Conservation (phyloP, 2,797 vertebrate genomes). For the Sus cebifrons region DNA sequence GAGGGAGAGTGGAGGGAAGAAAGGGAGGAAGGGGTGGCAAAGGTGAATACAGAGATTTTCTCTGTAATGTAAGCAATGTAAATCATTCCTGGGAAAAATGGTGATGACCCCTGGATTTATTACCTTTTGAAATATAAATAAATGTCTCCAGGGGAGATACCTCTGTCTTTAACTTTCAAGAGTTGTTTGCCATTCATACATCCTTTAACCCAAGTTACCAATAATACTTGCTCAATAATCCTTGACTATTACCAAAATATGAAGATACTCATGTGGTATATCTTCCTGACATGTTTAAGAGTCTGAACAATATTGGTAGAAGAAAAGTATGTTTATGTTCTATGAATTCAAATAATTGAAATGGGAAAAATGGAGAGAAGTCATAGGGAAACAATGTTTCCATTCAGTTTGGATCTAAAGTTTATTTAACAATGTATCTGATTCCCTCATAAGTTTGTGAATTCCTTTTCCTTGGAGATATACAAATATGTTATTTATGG, state of each 20-base stretch:
- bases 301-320: slow-evolving; percentile 28
- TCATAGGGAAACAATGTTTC: neutral
- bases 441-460: neutral
- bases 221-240: neutral
- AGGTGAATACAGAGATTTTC: neutral
- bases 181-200: neutral
- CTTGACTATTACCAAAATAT: neutral
- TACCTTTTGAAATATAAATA: neutral
- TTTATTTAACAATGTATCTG: neutral
- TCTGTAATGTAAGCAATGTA: neutral
- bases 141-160: neutral
- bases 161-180: slow-evolving; percentile 7
- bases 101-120: neutral
- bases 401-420: slow-evolving; percentile 7
- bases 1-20: neutral
- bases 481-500: neutral
- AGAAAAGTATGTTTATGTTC: neutral
- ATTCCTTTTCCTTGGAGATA: neutral
- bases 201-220: neutral
- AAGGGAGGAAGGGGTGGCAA: neutral
- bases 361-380: slow-evolving; percentile 2
- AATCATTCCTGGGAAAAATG: neutral
- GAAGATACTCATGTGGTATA: neutral
- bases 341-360: neutral
- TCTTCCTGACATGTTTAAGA: neutral